Evolutionary conservation across 2,113 vertebrate species (phyloP).

Genomic region (Rostratula benghalensis): DNA sequence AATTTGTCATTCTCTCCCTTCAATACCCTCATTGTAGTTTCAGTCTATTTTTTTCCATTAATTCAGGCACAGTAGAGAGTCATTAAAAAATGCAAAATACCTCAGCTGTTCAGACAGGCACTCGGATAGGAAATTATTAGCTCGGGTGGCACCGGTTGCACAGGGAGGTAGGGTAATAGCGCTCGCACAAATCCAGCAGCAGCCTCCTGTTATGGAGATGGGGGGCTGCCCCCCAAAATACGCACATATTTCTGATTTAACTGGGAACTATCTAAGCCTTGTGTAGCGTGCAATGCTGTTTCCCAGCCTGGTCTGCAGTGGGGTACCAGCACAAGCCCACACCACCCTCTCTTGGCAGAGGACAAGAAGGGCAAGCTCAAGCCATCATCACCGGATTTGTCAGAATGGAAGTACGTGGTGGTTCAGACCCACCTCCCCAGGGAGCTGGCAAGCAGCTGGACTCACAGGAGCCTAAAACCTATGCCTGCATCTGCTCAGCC

Average conservation of each 20-base stretch:
- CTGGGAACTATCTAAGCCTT: neutral
- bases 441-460: neutral
- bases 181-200: neutral
- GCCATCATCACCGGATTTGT: rapidly evolving
- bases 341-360: neutral
- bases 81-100: conserved; percentile 45
- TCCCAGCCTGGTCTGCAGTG: neutral
- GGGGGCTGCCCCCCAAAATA: neutral
- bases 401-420: rapidly evolving
- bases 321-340: neutral
- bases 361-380: neutral
- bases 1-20: conserved; percentile 52
- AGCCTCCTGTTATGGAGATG: neutral
- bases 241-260: neutral
- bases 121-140: neutral
- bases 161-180: neutral
- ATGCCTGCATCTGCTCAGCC: neutral
- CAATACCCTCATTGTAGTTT: neutral
- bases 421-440: neutral
- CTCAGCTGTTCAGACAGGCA: conserved; percentile 18
- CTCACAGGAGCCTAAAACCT: neutral
- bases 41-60: conserved; percentile 25
- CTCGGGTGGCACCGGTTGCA: neutral
- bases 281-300: neutral
- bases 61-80: conserved; percentile 32